These are phyloP conservation scores for Meteorus colon DNA, from an alignment of 2,888 invertebrate genomes.

Conservation along the genomic window DNA sequence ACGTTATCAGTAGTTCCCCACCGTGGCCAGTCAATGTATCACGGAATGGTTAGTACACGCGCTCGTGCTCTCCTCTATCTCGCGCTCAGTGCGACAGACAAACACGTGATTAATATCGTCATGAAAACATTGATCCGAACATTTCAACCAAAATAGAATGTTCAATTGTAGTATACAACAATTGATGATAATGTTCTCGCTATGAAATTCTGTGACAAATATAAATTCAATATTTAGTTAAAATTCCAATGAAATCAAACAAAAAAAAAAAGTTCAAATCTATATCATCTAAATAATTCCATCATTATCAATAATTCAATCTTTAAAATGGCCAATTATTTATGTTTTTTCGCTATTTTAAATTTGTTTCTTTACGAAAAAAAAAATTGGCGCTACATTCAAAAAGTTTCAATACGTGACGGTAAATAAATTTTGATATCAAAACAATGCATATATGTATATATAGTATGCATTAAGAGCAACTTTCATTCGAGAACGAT, in stretches of 20 bases:
- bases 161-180: background rate
- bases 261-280: background rate
- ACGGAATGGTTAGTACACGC: conserved; percentile 60
- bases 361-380: background rate
- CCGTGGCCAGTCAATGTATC: conserved; percentile 50
- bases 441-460: background rate
- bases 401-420: background rate
- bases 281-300: no score
- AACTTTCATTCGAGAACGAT: background rate
- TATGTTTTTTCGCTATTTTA: background rate
- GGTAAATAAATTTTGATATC: background rate
- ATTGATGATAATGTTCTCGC: background rate
- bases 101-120: conserved; percentile 52
- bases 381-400: conserved; percentile 15
- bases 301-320: background rate
- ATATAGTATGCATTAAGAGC: background rate
- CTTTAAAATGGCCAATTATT: background rate
- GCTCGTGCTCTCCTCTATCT: conserved; percentile 45
- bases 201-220: conserved; percentile 19
- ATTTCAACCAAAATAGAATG: conserved; percentile 18
- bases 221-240: conserved; percentile 16
- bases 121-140: conserved; percentile 63
- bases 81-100: conserved; percentile 40
- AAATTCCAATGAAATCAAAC: background rate
- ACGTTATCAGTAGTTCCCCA: conserved; percentile 12